A percentile compares a stretch with the other conserved stretches of the same genome.
Evolutionary conservation across 2,113 vertebrate species (phyloP).

Genomic region (Psammodynastes pulverulentus): DNA sequence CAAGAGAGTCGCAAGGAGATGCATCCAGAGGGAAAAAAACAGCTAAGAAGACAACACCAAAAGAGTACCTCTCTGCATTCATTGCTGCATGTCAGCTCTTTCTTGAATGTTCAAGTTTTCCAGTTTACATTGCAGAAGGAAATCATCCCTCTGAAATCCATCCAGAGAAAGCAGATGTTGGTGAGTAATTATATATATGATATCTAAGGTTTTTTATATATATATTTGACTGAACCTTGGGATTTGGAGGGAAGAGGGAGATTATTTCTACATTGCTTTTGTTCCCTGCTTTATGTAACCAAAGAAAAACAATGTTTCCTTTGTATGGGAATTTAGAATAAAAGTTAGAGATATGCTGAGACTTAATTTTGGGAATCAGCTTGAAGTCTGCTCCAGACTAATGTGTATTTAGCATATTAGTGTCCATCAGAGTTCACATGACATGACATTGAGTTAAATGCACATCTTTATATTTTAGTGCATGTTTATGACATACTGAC

Average conservation of each 20-base stretch:
- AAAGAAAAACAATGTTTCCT: background rate
- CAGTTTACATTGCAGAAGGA: conserved; percentile 94
- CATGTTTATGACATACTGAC: background rate
- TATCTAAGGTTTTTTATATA: background rate
- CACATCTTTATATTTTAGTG: background rate
- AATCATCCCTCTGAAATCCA: conserved; percentile 82
- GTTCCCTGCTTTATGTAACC: background rate
- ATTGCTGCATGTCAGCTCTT: conserved; percentile 96
- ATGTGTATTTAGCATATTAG: background rate
- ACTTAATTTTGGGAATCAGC: background rate
- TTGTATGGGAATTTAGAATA: background rate
- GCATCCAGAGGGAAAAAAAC: conserved; percentile 59
- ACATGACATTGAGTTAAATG: background rate
- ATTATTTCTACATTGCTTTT: background rate
- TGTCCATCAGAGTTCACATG: background rate
- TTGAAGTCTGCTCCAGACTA: background rate
- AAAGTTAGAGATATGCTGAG: background rate
- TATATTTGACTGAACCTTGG: background rate
- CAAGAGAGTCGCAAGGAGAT: conserved; percentile 61
- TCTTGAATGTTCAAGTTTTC: conserved; percentile 97
- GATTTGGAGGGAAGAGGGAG: background rate
- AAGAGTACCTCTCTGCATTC: conserved; percentile 86
- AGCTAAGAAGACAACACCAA: conserved; percentile 65
- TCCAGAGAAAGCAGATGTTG: conserved; percentile 76
- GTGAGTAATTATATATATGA: conserved; percentile 53